Conservation (phyloP, 1,140 invertebrate genomes). For the Camponotus pennsylvanicus region DNA sequence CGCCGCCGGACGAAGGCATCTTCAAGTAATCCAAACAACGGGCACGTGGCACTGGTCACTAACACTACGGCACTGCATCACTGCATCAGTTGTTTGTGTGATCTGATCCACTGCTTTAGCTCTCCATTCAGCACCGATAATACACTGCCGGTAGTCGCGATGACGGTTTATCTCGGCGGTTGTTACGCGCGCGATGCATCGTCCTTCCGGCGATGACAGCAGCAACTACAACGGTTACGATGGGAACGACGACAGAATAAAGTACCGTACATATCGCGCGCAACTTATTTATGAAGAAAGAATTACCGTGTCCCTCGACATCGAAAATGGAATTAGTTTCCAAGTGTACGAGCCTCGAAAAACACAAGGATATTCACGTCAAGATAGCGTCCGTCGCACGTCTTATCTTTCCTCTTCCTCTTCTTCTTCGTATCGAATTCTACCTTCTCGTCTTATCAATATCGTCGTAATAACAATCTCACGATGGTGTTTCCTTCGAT, state of each 20-base stretch:
- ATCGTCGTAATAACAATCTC: not conserved
- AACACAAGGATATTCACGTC: not conserved
- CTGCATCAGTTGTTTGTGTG: slow-evolving; percentile 76
- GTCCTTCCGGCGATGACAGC: slow-evolving; percentile 31
- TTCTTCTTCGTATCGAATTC: not conserved
- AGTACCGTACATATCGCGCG: slow-evolving; percentile 34
- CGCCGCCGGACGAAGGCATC: slow-evolving; percentile 83
- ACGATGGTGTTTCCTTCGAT: not conserved
- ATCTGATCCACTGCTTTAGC: slow-evolving; percentile 76
- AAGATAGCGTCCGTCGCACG: not conserved
- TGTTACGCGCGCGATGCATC: slow-evolving; percentile 60
- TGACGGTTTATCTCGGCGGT: slow-evolving; percentile 48
- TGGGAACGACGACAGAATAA: not conserved
- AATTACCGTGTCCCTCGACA: not conserved
- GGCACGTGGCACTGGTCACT: slow-evolving; percentile 83
- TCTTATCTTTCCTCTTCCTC: slow-evolving; percentile 4
- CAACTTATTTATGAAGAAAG: not conserved
- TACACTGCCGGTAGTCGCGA: slow-evolving; percentile 7
- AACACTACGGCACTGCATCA: slow-evolving; percentile 85
- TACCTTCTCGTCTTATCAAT: not conserved
- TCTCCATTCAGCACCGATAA: slow-evolving; percentile 82
- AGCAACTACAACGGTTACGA: not conserved
- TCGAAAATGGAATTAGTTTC: not conserved
- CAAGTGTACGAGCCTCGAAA: not conserved
- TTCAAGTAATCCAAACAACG: slow-evolving; percentile 84